These are phyloP conservation scores for Drosophila equinoxialis DNA, from an alignment of 1,140 invertebrate species.

Conservation along the genomic window DNA sequence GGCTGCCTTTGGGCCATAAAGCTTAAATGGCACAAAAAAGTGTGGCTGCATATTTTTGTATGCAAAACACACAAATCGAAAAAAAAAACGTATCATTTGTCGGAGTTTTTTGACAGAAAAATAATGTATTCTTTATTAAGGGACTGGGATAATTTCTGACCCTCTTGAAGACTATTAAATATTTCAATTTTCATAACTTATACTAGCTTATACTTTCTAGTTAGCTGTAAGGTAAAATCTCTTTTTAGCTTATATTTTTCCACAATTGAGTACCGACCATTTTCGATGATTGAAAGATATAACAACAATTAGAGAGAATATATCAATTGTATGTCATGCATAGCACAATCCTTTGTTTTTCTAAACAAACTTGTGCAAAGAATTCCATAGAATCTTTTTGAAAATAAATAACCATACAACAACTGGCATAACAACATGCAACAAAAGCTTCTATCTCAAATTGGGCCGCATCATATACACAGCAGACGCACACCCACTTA, in stretches of 20 bases:
- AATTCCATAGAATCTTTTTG: slow-evolving; percentile 11
- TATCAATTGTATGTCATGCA: neutral
- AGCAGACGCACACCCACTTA: slow-evolving; percentile 43
- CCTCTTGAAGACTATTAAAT: no score
- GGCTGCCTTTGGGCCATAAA: neutral
- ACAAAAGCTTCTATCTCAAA: slow-evolving; percentile 22
- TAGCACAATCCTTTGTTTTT: slow-evolving; percentile 1
- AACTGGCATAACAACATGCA: slow-evolving; percentile 4
- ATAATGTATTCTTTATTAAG: no score
- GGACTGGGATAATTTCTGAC: no score
- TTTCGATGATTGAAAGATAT: neutral
- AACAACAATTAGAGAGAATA: neutral
- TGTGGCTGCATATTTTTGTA: slow-evolving; percentile 1
- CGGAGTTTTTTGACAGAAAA: no score
- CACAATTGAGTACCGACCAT: neutral
- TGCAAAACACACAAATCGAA: neutral
- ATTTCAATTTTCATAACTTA: no score
- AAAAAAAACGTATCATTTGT: no score
- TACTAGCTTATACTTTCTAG: no score
- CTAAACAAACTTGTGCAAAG: neutral
- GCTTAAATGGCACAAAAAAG: neutral
- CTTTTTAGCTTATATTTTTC: no score
- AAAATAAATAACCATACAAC: slow-evolving; percentile 3
- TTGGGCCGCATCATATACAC: slow-evolving; percentile 14
- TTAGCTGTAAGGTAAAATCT: no score